A percentile compares a stretch with the other conserved stretches of the same genome.
Conservation (phyloP, 2,888 invertebrate genomes). For the Monopis laevigella region DNA sequence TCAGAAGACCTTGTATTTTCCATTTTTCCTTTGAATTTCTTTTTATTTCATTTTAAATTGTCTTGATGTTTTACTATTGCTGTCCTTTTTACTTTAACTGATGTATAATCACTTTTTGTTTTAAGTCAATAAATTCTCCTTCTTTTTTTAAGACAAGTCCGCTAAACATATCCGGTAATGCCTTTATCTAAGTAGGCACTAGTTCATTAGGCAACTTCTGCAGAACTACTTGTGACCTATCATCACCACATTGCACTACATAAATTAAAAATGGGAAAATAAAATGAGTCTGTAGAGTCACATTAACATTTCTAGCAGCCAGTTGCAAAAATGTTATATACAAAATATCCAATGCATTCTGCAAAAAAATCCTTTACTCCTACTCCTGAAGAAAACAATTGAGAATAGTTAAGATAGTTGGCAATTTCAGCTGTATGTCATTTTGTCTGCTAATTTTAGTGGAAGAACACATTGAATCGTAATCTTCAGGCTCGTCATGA, state of each 20-base stretch:
- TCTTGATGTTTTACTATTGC: too few species aligned
- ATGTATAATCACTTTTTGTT: too few species aligned
- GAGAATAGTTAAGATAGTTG: too few species aligned
- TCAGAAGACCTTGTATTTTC: too few species aligned
- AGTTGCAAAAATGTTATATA: slow-evolving; percentile 77
- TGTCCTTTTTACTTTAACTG: too few species aligned
- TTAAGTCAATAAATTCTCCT: too few species aligned
- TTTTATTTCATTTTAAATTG: too few species aligned
- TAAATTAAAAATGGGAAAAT: slow-evolving; percentile 80
- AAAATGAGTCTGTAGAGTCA: slow-evolving; percentile 86
- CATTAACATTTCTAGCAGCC: slow-evolving; percentile 76
- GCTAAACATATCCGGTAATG: slow-evolving; percentile 80
- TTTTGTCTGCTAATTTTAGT: slow-evolving; percentile 72
- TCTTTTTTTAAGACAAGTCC: slow-evolving; percentile 76
- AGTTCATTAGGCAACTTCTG: slow-evolving; percentile 80
- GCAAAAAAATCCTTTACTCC: too few species aligned
- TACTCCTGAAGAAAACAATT: too few species aligned
- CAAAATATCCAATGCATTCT: slow-evolving; percentile 73
- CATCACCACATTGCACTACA: slow-evolving; percentile 80
- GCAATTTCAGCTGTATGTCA: too few species aligned
- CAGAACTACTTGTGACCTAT: slow-evolving; percentile 74
- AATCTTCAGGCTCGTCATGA: slow-evolving; percentile 68
- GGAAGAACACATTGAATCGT: slow-evolving; percentile 66
- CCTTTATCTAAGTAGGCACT: slow-evolving; percentile 82
- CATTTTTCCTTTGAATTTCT: too few species aligned